A percentile compares a stretch with the other conserved stretches of the same genome.
These are phyloP conservation scores for Eilema sororculum DNA, from an alignment of 2,888 invertebrate species.

Conservation along the genomic window DNA sequence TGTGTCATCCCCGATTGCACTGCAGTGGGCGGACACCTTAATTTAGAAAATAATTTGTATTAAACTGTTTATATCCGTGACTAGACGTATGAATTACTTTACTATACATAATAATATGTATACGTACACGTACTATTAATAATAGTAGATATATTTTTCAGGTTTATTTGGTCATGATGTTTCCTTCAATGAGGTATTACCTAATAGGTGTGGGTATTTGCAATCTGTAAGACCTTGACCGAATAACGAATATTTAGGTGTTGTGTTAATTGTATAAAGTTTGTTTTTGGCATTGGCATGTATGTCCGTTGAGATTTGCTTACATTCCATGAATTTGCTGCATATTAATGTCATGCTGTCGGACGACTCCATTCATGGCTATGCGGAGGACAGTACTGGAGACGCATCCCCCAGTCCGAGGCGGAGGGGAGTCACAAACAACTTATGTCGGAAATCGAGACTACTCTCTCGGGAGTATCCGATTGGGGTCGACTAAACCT, in stretches of 20 bases:
- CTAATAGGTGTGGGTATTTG: neutral
- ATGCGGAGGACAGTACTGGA: too few species aligned
- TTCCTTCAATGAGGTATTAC: neutral
- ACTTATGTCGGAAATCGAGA: too few species aligned
- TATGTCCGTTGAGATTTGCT: neutral
- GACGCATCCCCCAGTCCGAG: too few species aligned
- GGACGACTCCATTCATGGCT: too few species aligned
- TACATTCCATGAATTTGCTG: neutral
- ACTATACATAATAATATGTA: too few species aligned
- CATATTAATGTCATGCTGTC: too few species aligned
- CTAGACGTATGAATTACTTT: neutral
- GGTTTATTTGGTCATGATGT: neutral
- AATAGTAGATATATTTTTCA: neutral
- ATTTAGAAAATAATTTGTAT: constrained; percentile 5
- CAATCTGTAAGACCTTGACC: neutral
- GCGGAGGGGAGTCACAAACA: too few species aligned
- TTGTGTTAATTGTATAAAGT: too few species aligned
- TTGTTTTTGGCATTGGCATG: neutral
- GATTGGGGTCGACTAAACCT: too few species aligned
- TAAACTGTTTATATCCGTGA: constrained; percentile 3
- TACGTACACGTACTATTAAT: too few species aligned
- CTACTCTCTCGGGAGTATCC: too few species aligned
- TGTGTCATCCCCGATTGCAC: neutral
- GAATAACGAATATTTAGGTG: neutral
- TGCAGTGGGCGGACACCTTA: constrained; percentile 8